Evolutionary conservation across 1,140 invertebrate genomes (phyloP).

Genomic region (Conopomorpha cramerella): DNA sequence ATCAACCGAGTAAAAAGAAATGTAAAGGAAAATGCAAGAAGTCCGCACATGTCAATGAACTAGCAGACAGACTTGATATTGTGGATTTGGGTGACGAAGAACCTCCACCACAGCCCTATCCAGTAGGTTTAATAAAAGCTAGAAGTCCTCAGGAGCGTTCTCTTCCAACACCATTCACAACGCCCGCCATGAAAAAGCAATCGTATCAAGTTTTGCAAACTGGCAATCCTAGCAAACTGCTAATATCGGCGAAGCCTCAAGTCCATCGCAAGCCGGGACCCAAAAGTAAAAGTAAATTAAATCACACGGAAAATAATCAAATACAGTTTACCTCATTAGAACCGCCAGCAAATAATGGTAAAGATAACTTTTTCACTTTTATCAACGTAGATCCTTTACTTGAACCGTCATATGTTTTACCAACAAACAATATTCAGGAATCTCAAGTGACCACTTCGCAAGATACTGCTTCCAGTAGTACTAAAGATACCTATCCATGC

Average conservation of each 20-base stretch:
- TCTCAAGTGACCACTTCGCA: slow-evolving; percentile 43
- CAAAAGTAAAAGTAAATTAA: slow-evolving; percentile 21
- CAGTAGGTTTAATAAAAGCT: slow-evolving; percentile 40
- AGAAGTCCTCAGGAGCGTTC: slow-evolving; percentile 6
- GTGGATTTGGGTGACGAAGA: slow-evolving; percentile 9
- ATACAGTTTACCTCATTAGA: slow-evolving; percentile 33
- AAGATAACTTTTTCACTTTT: slow-evolving; percentile 37
- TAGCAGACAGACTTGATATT: slow-evolving; percentile 5
- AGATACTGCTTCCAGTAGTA: slow-evolving; percentile 7
- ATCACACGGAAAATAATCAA: slow-evolving; percentile 5
- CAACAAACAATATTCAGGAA: slow-evolving; percentile 45
- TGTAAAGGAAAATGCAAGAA: background rate
- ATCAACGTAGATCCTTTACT: slow-evolving; percentile 45
- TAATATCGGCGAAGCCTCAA: slow-evolving; percentile 40
- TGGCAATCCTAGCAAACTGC: slow-evolving; percentile 42
- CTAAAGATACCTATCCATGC: slow-evolving; percentile 30
- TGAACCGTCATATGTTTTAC: slow-evolving; percentile 47
- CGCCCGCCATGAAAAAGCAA: slow-evolving; percentile 41
- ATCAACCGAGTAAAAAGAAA: background rate
- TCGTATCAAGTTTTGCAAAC: slow-evolving; percentile 45
- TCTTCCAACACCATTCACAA: slow-evolving; percentile 14
- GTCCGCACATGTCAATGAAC: background rate
- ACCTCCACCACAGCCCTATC: slow-evolving; percentile 24
- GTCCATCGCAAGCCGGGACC: slow-evolving; percentile 12
- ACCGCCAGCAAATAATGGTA: slow-evolving; percentile 19